Evolutionary conservation across 2,797 vertebrate species (phyloP), one percentile per base, ranked within the genome.

Genomic region (Parambassis ranga): DNA sequence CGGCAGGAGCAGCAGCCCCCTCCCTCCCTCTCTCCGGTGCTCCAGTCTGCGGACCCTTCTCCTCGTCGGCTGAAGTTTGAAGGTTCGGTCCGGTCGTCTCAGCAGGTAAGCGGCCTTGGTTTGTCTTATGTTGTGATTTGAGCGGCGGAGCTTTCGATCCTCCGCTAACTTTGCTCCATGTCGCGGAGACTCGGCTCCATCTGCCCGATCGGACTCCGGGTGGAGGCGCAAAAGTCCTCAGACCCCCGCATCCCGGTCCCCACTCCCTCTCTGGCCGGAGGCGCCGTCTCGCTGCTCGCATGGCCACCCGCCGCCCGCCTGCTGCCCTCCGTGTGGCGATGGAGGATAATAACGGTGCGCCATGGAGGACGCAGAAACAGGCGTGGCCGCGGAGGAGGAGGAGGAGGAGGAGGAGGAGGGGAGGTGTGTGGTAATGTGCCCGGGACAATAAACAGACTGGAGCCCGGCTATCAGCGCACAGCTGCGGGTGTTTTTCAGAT

Each of bases 281-380:
- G 11, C 43, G 53, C 46, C 10, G 52, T 36, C 0, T 19, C 27
- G 38, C 24, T 0, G 42, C 37, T 68, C 31, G 71, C 44, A 1
- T 24, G 62, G 11, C 61, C 38, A 48, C 48, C 42, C 49, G 42
- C 28, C 28, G 22, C 58, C 60, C 30, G 24, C 37, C 42, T 46
- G 65, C 71, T 52, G 73, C 68, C 71, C 39, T 65, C 53, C 9
- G 51, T 22, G 10, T 24, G 22, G 14, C 72, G 84, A 81, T 87
- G 84, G 75, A 78, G 77, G 39, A 53, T 18, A 74, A 81, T 83
- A 87, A 82, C 85, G 82, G 76, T 71, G 76, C 75, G 71, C 75
- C 70, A 75, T 66, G 60, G 30, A 46, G 3, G 65, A 52, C 65
- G 49, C 59, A 37, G 11, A 67, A 70, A 70, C 84, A 87, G 84